Evolutionary conservation across 1,140 invertebrate species (phyloP).

Genomic region (Papilio aristodemus): DNA sequence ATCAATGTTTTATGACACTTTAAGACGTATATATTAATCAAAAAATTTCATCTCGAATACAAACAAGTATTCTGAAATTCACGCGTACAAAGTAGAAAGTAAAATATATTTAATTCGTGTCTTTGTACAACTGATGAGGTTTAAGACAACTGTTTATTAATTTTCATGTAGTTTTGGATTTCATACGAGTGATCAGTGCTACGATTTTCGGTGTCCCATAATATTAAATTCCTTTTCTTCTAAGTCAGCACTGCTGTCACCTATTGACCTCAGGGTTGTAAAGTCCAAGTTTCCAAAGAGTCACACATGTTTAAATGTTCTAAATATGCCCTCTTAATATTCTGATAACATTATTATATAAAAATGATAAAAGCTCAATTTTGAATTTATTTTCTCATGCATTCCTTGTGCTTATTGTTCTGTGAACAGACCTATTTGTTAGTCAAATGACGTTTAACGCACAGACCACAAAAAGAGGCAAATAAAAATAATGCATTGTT

Average conservation of each 20-base stretch:
- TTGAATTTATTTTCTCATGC: not conserved
- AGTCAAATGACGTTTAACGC: constrained; percentile 1
- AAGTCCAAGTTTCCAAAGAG: not conserved
- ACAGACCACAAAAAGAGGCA: constrained; percentile 1
- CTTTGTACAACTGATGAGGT: not conserved
- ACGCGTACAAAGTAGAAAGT: too few relatives aligned
- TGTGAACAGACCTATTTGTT: constrained; percentile 2
- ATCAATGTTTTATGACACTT: not conserved
- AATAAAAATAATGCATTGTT: constrained; percentile 12
- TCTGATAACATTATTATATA: not conserved
- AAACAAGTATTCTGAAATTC: not conserved
- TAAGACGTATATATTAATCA: not conserved
- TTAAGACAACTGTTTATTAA: not conserved
- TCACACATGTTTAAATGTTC: not conserved
- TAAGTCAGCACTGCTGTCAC: not conserved
- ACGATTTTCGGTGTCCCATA: not conserved
- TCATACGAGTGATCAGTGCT: not conserved
- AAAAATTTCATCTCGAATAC: not conserved
- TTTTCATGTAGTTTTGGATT: not conserved
- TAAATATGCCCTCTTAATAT: not conserved
- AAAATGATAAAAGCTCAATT: not conserved
- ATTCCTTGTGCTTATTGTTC: not conserved
- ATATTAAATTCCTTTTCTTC: not conserved
- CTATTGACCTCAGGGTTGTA: constrained; percentile 3
- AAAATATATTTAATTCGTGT: too few relatives aligned